Conservation (phyloP, 2,797 vertebrate genomes). For the Labroides dimidiatus region DNA sequence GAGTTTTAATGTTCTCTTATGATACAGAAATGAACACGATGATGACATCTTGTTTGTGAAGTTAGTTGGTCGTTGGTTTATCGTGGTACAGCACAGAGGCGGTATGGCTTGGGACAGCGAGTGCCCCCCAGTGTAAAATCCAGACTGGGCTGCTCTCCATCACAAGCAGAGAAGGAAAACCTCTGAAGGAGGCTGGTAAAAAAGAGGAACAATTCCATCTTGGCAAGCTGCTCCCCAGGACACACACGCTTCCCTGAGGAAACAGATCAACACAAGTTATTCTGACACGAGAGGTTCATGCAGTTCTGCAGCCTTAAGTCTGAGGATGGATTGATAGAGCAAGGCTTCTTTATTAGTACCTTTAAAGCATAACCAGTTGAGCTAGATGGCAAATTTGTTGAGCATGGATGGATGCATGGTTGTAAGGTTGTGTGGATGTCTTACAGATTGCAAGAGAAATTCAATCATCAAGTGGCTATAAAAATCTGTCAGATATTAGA, state of each 20-base stretch:
- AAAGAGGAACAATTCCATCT: constrained; percentile 82
- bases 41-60: constrained; percentile 34
- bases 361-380: no score
- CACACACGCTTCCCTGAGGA: constrained; percentile 84
- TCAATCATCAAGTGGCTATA: no score
- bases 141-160: constrained; percentile 64
- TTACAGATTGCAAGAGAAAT: no score
- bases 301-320: no score
- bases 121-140: constrained; percentile 65
- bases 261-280: background rate
- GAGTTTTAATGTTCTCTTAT: no score
- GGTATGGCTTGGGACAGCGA: constrained; percentile 77
- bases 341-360: no score
- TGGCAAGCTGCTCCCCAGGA: constrained; percentile 83
- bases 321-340: no score
- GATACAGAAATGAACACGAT: background rate
- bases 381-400: no score
- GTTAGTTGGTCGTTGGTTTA: constrained; percentile 45
- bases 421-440: no score
- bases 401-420: no score
- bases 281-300: no score
- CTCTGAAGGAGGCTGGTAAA: constrained; percentile 84
- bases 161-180: constrained; percentile 80
- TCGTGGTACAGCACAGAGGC: constrained; percentile 70
- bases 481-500: no score